Percentiles rank a stretch among this genome's conserved stretches.
These are phyloP conservation scores for Nibea albiflora DNA, from an alignment of 2,113 vertebrate species.

Conservation along the genomic window DNA sequence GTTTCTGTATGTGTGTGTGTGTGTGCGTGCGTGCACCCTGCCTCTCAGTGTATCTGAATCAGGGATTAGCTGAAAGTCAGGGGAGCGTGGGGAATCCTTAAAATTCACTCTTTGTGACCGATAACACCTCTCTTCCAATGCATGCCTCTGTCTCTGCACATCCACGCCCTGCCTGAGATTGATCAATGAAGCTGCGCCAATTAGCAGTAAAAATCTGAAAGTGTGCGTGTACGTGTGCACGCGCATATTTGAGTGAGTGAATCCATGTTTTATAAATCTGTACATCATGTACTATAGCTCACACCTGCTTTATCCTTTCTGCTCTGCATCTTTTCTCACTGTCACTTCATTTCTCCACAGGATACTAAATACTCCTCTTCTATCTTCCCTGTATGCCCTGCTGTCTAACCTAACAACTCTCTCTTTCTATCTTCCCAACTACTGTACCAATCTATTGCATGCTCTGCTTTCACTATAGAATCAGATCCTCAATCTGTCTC, in stretches of 20 bases:
- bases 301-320: constrained; percentile 31
- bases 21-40: background rate
- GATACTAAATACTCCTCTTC: constrained; percentile 43
- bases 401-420: constrained; percentile 35
- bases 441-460: constrained; percentile 18
- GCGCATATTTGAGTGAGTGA: constrained; percentile 15
- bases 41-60: constrained; percentile 57
- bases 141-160: constrained; percentile 30
- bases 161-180: constrained; percentile 32
- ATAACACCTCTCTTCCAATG: constrained; percentile 46
- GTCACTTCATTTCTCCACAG: constrained; percentile 48
- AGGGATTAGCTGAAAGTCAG: constrained; percentile 67
- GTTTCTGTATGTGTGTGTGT: background rate
- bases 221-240: constrained; percentile 10
- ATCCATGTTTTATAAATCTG: constrained; percentile 28
- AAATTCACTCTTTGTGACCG: constrained; percentile 62
- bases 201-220: constrained; percentile 48
- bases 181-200: constrained; percentile 63
- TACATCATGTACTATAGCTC: constrained; percentile 2
- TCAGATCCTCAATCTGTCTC: constrained; percentile 45
- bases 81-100: constrained; percentile 68
- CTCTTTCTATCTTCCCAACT: constrained; percentile 5
- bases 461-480: constrained; percentile 30
- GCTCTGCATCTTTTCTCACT: constrained; percentile 37
- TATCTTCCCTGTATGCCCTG: constrained; percentile 29